These are phyloP conservation scores for Torymus auratus DNA, from an alignment of 2,888 invertebrate genomes.

Conservation along the genomic window DNA sequence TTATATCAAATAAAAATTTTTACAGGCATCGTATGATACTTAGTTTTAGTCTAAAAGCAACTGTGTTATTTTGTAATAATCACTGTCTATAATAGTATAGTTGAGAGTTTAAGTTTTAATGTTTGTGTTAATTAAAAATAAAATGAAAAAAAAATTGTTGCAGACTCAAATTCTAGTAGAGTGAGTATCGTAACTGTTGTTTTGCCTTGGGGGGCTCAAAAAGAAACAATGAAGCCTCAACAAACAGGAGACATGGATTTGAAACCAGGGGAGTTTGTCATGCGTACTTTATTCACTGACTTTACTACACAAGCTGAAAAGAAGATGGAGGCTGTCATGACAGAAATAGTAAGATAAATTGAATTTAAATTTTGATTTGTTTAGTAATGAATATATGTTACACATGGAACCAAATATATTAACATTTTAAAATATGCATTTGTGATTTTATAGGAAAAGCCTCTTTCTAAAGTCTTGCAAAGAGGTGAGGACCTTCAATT, in stretches of 20 bases:
- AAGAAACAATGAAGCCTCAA: conserved; percentile 79
- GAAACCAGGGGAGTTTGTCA: conserved; percentile 96
- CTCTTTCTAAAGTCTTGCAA: conserved; percentile 95
- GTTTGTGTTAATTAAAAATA: background rate
- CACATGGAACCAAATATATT: background rate
- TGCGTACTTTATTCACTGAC: conserved; percentile 95
- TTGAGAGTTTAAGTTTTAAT: background rate
- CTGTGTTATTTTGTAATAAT: too few species aligned
- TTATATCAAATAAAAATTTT: too few species aligned
- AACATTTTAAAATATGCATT: background rate
- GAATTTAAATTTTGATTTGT: conserved; percentile 17
- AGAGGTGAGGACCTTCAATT: conserved; percentile 97
- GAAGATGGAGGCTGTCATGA: conserved; percentile 96
- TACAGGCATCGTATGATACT: too few species aligned
- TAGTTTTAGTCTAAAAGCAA: too few species aligned
- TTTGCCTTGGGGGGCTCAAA: conserved; percentile 90
- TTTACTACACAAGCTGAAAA: conserved; percentile 96
- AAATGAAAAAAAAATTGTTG: conserved; percentile 38
- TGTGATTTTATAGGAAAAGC: conserved; percentile 84
- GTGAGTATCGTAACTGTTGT: conserved; percentile 74
- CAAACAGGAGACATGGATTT: conserved; percentile 81
- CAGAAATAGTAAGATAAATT: conserved; percentile 84
- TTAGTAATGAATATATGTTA: conserved; percentile 16
- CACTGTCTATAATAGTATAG: too few species aligned
- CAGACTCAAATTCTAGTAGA: conserved; percentile 74